Conservation (phyloP, 2,888 invertebrate species). For the Chromoteleia sp. region DNA sequence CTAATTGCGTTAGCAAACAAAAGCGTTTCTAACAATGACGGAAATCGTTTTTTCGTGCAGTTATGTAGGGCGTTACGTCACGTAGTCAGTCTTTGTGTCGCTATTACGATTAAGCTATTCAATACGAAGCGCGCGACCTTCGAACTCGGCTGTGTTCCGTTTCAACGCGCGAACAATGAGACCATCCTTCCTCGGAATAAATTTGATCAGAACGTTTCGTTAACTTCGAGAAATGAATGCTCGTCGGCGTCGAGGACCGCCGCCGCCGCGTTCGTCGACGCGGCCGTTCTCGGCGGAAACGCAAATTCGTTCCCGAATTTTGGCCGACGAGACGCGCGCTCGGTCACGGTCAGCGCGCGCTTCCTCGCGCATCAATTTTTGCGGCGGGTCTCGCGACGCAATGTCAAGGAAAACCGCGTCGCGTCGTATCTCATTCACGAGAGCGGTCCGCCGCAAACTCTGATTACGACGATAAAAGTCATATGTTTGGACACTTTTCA, state of each 20-base stretch:
- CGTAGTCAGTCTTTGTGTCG: constrained; percentile 30
- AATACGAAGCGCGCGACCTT: constrained; percentile 55
- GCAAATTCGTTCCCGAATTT: constrained; percentile 1
- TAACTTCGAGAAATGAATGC: constrained; percentile 26
- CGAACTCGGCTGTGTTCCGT: constrained; percentile 53
- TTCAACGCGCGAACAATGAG: constrained; percentile 52
- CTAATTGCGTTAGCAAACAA: constrained; percentile 45
- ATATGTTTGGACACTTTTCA: constrained; percentile 66
- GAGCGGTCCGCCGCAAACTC: constrained; percentile 58
- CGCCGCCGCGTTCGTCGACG: background rate
- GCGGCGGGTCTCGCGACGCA: constrained; percentile 45
- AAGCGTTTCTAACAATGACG: no score
- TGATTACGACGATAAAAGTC: constrained; percentile 68
- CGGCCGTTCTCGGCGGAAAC: background rate
- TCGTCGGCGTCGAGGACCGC: background rate
- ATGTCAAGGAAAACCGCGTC: constrained; percentile 69
- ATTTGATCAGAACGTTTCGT: constrained; percentile 41
- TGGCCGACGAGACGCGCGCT: constrained; percentile 1
- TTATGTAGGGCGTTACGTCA: constrained; percentile 32
- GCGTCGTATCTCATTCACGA: constrained; percentile 67
- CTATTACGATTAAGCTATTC: constrained; percentile 60
- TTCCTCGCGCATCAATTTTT: constrained; percentile 52
- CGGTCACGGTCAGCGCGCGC: constrained; percentile 59
- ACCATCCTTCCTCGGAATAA: constrained; percentile 46
- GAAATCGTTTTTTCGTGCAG: no score